Percentiles rank a stretch among this genome's conserved stretches.
These are phyloP conservation scores for Drosophila gaucha DNA, from an alignment of 2,888 invertebrate species.

Conservation along the genomic window DNA sequence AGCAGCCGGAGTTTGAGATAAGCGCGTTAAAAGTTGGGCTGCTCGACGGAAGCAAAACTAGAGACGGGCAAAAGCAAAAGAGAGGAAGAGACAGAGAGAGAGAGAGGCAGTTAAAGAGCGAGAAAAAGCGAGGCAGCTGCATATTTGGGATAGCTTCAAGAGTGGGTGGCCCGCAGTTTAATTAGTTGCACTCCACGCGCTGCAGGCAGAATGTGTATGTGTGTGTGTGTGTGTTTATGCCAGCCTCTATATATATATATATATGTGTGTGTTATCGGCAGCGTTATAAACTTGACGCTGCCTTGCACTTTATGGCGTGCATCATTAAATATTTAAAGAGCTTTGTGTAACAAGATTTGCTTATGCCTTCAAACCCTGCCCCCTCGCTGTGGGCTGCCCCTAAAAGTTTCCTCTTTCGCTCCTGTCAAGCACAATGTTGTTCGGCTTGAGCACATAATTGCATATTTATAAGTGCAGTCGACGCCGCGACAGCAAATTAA, in stretches of 20 bases:
- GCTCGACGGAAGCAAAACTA: constrained; percentile 16
- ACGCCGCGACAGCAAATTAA: constrained; percentile 62
- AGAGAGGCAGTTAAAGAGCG: neutral
- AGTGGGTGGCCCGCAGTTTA: constrained; percentile 53
- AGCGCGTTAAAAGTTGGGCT: constrained; percentile 68
- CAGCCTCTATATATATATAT: no score
- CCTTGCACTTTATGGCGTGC: constrained; percentile 63
- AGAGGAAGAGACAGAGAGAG: neutral
- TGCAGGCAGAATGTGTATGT: constrained; percentile 10
- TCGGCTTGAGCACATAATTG: constrained; percentile 67
- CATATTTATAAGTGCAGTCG: constrained; percentile 73
- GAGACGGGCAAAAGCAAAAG: neutral
- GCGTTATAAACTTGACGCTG: constrained; percentile 65
- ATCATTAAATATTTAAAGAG: constrained; percentile 77
- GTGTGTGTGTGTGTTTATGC: constrained; percentile 3
- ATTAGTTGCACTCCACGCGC: constrained; percentile 64
- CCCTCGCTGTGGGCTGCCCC: neutral
- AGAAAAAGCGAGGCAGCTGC: neutral
- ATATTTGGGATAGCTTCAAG: constrained; percentile 19
- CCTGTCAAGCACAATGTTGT: constrained; percentile 60
- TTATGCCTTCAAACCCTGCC: constrained; percentile 41
- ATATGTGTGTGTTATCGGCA: constrained; percentile 44
- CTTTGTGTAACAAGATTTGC: constrained; percentile 74
- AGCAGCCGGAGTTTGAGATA: constrained; percentile 45
- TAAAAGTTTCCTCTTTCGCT: constrained; percentile 35